A percentile compares a stretch with the other conserved stretches of the same genome.
Conservation (phyloP, 2,888 invertebrate species). For the Phragmatobia fuliginosa region DNA sequence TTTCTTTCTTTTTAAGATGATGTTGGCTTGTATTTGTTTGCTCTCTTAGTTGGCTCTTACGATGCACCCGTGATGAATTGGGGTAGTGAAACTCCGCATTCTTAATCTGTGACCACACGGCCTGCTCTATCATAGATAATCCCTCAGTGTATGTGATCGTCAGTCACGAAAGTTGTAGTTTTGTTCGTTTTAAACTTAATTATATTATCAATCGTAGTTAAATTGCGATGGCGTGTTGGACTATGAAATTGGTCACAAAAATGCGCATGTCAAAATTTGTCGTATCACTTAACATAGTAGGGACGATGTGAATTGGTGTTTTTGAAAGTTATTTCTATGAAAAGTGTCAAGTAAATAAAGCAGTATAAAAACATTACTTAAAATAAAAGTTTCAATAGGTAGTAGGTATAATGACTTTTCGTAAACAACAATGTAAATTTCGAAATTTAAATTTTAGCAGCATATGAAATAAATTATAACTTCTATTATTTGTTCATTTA, state of each 20-base stretch:
- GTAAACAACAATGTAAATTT: too few relatives aligned
- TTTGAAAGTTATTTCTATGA: background rate
- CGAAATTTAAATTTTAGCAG: too few relatives aligned
- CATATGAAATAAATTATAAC: too few relatives aligned
- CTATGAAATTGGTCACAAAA: slow-evolving; percentile 65
- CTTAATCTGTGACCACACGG: background rate
- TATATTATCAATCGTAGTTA: slow-evolving; percentile 45
- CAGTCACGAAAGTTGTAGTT: background rate
- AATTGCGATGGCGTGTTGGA: slow-evolving; percentile 59
- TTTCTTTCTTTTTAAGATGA: background rate
- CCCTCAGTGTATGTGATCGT: background rate
- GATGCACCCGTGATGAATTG: too few relatives aligned
- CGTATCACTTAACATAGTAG: slow-evolving; percentile 51
- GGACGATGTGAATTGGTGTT: slow-evolving; percentile 39
- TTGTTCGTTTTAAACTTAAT: slow-evolving; percentile 28
- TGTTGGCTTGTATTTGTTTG: background rate
- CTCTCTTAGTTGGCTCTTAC: background rate
- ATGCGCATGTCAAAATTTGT: slow-evolving; percentile 60
- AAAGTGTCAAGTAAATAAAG: too few relatives aligned
- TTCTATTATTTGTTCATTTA: too few relatives aligned
- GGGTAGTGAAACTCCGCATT: too few relatives aligned
- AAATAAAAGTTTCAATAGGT: too few relatives aligned
- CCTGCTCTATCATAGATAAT: too few relatives aligned
- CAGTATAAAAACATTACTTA: too few relatives aligned
- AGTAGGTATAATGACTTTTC: too few relatives aligned